phyloP scores from a whole-genome alignment of 2,888 invertebrate species.

The Agriopis leucophaearia region DNA sequence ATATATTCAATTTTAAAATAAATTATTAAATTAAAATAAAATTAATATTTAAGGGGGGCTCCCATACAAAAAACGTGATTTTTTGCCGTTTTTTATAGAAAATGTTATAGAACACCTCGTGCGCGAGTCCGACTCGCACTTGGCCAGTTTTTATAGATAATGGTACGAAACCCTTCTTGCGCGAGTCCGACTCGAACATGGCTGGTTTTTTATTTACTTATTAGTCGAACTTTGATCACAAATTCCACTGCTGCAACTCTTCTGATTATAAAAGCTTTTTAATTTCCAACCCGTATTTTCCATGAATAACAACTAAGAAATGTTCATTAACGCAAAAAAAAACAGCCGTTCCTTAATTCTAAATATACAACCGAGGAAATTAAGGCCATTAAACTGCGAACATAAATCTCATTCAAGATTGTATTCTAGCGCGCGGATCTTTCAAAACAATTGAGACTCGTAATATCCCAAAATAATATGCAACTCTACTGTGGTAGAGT shows the following conservation, averaged over 20 bases:
- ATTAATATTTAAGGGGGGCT: too few species aligned
- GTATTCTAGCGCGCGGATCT: constrained; percentile 54
- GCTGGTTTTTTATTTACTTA: too few species aligned
- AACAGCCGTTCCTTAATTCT: constrained; percentile 32
- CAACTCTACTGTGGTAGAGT: constrained; percentile 51
- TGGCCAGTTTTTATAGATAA: too few species aligned
- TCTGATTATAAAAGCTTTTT: background rate
- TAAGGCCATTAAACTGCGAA: constrained; percentile 46
- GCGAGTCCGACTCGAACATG: too few species aligned
- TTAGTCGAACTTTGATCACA: too few species aligned
- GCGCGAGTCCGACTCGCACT: too few species aligned
- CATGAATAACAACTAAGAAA: constrained; percentile 7
- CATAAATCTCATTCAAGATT: constrained; percentile 54
- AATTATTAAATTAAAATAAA: too few species aligned
- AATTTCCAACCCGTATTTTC: constrained; percentile 6
- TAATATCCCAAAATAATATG: constrained; percentile 40
- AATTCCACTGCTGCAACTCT: background rate
- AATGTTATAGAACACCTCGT: too few species aligned
- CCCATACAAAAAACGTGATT: too few species aligned
- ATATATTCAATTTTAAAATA: too few species aligned
- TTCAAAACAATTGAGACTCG: constrained; percentile 56
- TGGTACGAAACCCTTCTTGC: too few species aligned
- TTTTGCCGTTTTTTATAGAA: too few species aligned
- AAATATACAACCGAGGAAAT: constrained; percentile 45
- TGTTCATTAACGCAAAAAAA: constrained; percentile 29